Evolutionary conservation across 2,797 vertebrate genomes (phyloP), one percentile per base, ranked within the genome.

Genomic region (Tenualosa thibaudeaui): DNA sequence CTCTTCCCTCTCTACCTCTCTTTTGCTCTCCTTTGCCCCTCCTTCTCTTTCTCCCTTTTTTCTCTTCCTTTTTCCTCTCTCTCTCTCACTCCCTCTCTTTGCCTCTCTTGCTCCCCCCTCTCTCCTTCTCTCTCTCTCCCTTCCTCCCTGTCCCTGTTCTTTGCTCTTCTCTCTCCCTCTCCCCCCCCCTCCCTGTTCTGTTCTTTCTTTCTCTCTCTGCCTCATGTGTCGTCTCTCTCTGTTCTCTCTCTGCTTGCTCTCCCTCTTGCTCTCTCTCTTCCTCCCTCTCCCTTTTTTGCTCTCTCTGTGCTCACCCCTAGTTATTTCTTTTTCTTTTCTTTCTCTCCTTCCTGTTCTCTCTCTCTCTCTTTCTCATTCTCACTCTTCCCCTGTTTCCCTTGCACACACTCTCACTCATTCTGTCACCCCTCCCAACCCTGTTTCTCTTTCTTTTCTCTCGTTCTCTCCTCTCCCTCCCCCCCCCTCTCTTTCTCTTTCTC

Each of bases 121-220:
- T 88, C 88, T 85, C 84, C 87, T 88, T 86, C 54, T 43, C 56
- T 81, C 81, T 85, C 81, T 82, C 37, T 17, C 50, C 50, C 40
- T 22, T 22, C 22, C 22, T 75, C 7, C 9, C 13, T 19, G 17
- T 56, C 54, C 4, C 9, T 43, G n/a, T 60, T 81, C 58, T 84
- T 68, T 71, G 15, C 31, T 26, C n/a, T 85, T 84, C 68, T 81
- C 85, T 88, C 84, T 84, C 65, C 83, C 88, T 90, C 24, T 85
- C 88, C 22, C n/a, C 5, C 31, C 65, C 22, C 58, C 22, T 60
- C n/a, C 58, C n/a, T 60, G 5, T 9, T 60, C 58, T 60, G 5
- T 60, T 40, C 31, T 71, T 13, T 68, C 62, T 31, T 19, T 75
- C 68, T 75, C 68, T 75, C 13, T 40, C 31, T 71, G 10, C 24